Evolutionary conservation across 2,797 vertebrate species (phyloP).

Genomic region (Pseudochirops corinnae): DNA sequence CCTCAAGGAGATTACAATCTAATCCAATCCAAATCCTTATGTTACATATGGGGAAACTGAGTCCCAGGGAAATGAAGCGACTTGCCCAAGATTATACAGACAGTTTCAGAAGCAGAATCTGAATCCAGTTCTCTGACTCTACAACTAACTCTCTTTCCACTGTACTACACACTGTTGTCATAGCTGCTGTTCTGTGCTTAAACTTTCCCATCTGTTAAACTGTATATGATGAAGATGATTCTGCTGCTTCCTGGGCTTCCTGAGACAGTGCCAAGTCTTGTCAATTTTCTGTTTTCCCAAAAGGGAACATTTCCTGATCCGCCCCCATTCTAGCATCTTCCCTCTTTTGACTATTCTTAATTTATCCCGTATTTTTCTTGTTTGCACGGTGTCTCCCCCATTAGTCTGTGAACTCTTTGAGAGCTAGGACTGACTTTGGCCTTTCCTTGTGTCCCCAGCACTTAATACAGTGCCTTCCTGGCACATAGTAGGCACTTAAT

Average conservation of each 20-base stretch:
- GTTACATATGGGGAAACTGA: background rate
- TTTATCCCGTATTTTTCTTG: background rate
- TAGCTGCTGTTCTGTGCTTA: background rate
- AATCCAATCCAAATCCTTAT: background rate
- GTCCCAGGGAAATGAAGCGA: background rate
- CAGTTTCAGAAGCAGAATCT: background rate
- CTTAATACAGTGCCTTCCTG: background rate
- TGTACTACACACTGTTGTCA: background rate
- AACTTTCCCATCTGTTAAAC: constrained; percentile 44
- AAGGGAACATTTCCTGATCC: background rate
- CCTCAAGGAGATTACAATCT: background rate
- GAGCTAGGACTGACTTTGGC: background rate
- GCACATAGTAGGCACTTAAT: background rate
- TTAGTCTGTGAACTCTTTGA: background rate
- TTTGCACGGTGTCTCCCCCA: background rate
- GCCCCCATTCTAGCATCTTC: background rate
- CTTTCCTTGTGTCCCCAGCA: background rate
- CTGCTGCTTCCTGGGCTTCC: constrained; percentile 5
- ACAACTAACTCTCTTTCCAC: background rate
- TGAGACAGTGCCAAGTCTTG: background rate
- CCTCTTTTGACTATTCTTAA: background rate
- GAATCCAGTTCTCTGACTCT: background rate
- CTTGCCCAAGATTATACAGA: background rate
- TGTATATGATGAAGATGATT: constrained; percentile 19
- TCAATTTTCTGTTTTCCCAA: background rate